These are phyloP conservation scores for Oreamnos americanus DNA, from an alignment of 2,113 vertebrate genomes.

Conservation along the genomic window DNA sequence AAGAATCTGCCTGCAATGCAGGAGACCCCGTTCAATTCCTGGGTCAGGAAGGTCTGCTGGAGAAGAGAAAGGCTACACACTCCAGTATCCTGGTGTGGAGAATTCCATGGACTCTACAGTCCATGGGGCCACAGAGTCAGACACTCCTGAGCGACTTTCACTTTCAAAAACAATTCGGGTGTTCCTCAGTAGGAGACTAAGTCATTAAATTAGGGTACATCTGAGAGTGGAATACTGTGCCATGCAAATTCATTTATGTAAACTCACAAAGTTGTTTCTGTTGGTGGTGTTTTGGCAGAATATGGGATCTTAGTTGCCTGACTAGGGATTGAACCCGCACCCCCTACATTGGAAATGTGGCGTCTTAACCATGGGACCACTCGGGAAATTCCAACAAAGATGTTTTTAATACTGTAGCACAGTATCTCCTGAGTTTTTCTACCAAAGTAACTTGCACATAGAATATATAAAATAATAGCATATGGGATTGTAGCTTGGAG, in stretches of 20 bases:
- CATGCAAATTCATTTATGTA: not conserved
- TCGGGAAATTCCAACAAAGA: not conserved
- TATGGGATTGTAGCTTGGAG: not conserved
- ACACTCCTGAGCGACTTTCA: not conserved
- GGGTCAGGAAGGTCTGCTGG: fast-evolving
- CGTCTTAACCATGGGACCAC: not conserved
- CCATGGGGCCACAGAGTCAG: not conserved
- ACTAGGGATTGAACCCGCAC: not conserved
- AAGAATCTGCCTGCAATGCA: not conserved
- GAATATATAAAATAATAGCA: not conserved
- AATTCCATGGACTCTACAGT: not conserved
- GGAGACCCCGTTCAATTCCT: not conserved
- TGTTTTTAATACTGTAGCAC: not conserved
- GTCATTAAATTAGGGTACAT: not conserved
- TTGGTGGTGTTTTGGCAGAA: not conserved
- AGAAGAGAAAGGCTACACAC: not conserved
- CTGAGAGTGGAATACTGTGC: not conserved
- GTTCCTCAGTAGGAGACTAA: not conserved
- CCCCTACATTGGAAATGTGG: not conserved
- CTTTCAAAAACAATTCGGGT: not conserved
- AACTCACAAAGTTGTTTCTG: not conserved
- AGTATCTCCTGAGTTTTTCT: not conserved
- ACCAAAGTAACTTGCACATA: not conserved
- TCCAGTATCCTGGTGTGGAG: not conserved
- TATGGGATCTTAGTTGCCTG: not conserved